Evolutionary conservation across 2,113 vertebrate genomes (phyloP), one percentile per base, ranked within the genome.

Genomic region (Gasterosteus aculeatus): DNA sequence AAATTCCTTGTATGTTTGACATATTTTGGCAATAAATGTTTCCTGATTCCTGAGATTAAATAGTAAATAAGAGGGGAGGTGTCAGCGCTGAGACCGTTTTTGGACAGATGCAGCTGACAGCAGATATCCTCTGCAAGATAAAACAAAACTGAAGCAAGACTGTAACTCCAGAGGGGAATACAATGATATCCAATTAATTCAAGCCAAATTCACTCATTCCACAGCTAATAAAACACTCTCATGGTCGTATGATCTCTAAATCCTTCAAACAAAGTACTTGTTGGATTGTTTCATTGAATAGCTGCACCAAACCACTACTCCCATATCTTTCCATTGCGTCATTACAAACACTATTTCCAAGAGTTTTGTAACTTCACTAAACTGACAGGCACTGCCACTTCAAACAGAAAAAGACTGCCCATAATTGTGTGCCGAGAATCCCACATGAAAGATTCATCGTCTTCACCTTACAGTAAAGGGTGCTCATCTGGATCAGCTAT

Each of bases 1-100:
- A 26, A 26, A 26, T 26, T 26, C 22, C 22, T 26, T 26, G 22
- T 26, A 26, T 26, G 22, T 26, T 26, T 26, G 22, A 26, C 22
- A 26, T 26, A 26, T 26, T 26, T 26, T 26, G 22, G 22, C 22
- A 26, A 26, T 26, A 26, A 26, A 26, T 26, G 22, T 26, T 26
- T 26, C 22, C 22, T 26, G 22, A 26, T 26, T 26, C 22, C 22
- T 26, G 56, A 71, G 14, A 80, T 78, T 72, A 77, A 82, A 69
- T 61, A 71, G 71, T 78, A 74, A 86, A 74, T 4, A 72, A 35
- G 29, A 29, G 16, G 9, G 70, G 57, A 84, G 2, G 74, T 63
- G 42, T 73, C 44, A 68, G 39, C 59, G 33, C n/a, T 18, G 26
- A 29, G 58, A 41, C 56, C 61, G 53, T 76, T 69, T 85, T 66